Percentiles rank a stretch among this genome's conserved stretches.
Evolutionary conservation across 1,140 invertebrate genomes (phyloP).

Genomic region (Pseudomyrmex cubaensis): DNA sequence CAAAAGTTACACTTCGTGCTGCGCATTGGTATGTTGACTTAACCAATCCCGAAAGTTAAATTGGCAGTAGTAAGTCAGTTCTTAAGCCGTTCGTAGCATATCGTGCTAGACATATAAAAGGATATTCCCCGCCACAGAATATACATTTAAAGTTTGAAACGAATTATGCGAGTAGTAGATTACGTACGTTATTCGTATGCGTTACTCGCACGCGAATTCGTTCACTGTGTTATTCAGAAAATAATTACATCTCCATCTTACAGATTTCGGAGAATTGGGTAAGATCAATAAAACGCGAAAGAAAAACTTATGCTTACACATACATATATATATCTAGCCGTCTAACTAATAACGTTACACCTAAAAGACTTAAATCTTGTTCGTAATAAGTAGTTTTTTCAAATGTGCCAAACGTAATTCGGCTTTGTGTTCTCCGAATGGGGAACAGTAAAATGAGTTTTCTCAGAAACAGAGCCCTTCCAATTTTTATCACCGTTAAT

Average conservation of each 20-base stretch:
- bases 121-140: slow-evolving; percentile 9
- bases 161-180: slow-evolving; percentile 22
- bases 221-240: slow-evolving; percentile 22
- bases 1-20: slow-evolving; percentile 22
- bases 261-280: too few species aligned
- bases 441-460: slow-evolving; percentile 16
- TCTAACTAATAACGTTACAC: background rate
- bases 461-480: slow-evolving; percentile 9
- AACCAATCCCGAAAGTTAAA: slow-evolving; percentile 60
- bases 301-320: background rate
- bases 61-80: slow-evolving; percentile 50
- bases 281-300: too few species aligned
- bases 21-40: slow-evolving; percentile 22
- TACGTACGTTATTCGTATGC: background rate
- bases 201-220: background rate
- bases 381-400: background rate
- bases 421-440: background rate
- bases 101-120: slow-evolving; percentile 30
- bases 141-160: slow-evolving; percentile 33
- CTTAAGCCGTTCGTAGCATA: slow-evolving; percentile 31
- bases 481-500: slow-evolving; percentile 43
- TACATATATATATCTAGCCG: background rate
- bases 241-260: background rate
- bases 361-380: slow-evolving; percentile 2
- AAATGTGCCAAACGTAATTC: background rate